Evolutionary conservation across 2,888 invertebrate species (phyloP).

Genomic region (Thelaira solivaga): DNA sequence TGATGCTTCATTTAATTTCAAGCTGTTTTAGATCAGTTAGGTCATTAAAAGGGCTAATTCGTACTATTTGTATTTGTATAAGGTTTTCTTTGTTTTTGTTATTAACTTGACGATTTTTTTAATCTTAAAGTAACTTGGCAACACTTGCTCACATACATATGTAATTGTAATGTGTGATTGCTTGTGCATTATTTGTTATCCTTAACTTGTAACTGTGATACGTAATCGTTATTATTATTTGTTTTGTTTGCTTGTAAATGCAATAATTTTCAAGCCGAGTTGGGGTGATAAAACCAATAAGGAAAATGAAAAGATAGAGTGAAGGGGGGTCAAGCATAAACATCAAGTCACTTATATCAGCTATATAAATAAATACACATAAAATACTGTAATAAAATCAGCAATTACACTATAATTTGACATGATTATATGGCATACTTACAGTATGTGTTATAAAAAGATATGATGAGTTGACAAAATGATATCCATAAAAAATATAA

Average conservation of each 20-base stretch:
- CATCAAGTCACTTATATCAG: not conserved
- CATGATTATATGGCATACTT: conserved; percentile 46
- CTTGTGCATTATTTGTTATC: conserved; percentile 18
- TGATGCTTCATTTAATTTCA: too few relatives aligned
- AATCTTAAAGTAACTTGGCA: too few relatives aligned
- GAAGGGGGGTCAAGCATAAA: conserved; percentile 1
- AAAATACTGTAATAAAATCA: conserved; percentile 45
- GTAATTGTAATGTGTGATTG: not conserved
- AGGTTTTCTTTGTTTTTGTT: too few relatives aligned
- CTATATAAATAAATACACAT: not conserved
- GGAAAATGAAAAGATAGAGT: not conserved
- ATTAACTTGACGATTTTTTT: too few relatives aligned
- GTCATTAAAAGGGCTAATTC: too few relatives aligned
- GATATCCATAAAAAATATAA: not conserved
- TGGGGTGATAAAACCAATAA: not conserved
- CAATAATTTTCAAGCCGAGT: not conserved
- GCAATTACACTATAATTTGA: conserved; percentile 58
- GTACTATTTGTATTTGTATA: too few relatives aligned
- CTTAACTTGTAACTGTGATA: conserved; percentile 30
- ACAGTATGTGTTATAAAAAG: conserved; percentile 30
- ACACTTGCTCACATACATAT: not conserved
- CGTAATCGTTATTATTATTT: conserved; percentile 57
- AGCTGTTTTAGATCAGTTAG: too few relatives aligned
- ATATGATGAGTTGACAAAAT: conserved; percentile 56
- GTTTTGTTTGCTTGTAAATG: conserved; percentile 4